Conservation (phyloP, 2,113 vertebrate species). For the Bostrychus sinensis region DNA sequence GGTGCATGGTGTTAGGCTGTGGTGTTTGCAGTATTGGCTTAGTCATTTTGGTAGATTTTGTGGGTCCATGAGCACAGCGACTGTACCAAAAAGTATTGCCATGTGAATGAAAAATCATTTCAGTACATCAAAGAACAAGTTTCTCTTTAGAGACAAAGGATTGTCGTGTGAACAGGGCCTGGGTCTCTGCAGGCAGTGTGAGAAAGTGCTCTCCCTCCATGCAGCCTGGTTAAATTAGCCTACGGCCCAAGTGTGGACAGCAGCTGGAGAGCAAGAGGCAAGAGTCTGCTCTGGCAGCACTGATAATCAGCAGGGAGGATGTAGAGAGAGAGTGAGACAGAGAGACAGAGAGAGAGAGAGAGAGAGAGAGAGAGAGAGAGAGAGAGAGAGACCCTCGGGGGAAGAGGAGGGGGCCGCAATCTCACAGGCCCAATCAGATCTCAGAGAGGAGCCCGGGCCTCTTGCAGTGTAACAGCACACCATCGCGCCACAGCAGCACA, state of each 20-base stretch:
- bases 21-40: no score
- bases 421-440: slow-evolving; percentile 80
- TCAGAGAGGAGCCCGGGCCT: slow-evolving; percentile 75
- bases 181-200: slow-evolving; percentile 48
- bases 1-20: no score
- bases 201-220: slow-evolving; percentile 67
- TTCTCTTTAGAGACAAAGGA: background rate
- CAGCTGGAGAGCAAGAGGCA: slow-evolving; percentile 78
- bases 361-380: background rate
- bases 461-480: slow-evolving; percentile 77
- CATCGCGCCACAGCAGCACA: slow-evolving; percentile 49
- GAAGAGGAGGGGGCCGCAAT: slow-evolving; percentile 65
- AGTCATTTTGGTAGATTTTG: no score
- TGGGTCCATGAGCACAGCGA: no score
- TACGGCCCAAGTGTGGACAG: slow-evolving; percentile 76
- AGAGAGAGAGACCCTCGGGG: background rate
- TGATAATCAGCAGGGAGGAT: slow-evolving; percentile 82
- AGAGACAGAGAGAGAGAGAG: background rate
- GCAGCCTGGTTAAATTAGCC: slow-evolving; percentile 76
- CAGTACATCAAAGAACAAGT: background rate
- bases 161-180: slow-evolving; percentile 14
- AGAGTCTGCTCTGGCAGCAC: slow-evolving; percentile 74
- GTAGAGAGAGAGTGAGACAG: slow-evolving; percentile 47
- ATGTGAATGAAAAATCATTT: background rate
- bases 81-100: no score